These are phyloP conservation scores for Diabrotica balteata DNA, from an alignment of 2,888 invertebrate genomes.

Conservation along the genomic window DNA sequence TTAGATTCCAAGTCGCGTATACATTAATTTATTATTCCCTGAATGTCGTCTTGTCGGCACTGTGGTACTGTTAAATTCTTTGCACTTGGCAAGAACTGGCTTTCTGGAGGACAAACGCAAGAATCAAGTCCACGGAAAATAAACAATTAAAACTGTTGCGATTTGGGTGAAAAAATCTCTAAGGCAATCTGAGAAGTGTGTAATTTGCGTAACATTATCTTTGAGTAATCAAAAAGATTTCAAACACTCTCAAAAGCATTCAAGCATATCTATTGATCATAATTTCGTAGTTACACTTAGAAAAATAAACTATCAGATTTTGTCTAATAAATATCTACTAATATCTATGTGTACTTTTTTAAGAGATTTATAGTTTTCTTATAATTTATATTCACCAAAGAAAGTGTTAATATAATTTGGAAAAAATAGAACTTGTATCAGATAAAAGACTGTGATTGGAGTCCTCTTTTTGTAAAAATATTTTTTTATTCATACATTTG, in stretches of 20 bases:
- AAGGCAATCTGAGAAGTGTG: slow-evolving; percentile 11
- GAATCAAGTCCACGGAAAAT: slow-evolving; percentile 8
- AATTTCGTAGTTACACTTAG: neutral
- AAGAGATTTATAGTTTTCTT: too few species aligned
- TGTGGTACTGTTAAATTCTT: slow-evolving; percentile 34
- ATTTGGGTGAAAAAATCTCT: neutral
- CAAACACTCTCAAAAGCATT: neutral
- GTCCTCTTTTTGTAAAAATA: too few species aligned
- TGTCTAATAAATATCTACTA: too few species aligned
- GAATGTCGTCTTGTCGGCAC: slow-evolving; percentile 21
- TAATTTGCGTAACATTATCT: slow-evolving; percentile 2
- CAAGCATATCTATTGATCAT: slow-evolving; percentile 1
- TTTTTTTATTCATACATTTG: too few species aligned
- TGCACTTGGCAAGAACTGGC: slow-evolving; percentile 21
- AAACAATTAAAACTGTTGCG: neutral
- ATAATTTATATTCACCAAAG: too few species aligned
- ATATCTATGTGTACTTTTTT: too few species aligned
- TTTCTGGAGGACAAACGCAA: slow-evolving; percentile 9
- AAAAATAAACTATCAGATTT: neutral
- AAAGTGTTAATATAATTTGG: too few species aligned
- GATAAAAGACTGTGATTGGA: too few species aligned
- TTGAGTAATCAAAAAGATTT: slow-evolving; percentile 4
- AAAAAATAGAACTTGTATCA: too few species aligned
- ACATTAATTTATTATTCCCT: slow-evolving; percentile 31
- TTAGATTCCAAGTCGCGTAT: slow-evolving; percentile 25